Percentiles rank a stretch among this genome's conserved stretches.
These are phyloP conservation scores for Dryomyza anilis DNA, from an alignment of 2,888 invertebrate genomes.

Conservation along the genomic window DNA sequence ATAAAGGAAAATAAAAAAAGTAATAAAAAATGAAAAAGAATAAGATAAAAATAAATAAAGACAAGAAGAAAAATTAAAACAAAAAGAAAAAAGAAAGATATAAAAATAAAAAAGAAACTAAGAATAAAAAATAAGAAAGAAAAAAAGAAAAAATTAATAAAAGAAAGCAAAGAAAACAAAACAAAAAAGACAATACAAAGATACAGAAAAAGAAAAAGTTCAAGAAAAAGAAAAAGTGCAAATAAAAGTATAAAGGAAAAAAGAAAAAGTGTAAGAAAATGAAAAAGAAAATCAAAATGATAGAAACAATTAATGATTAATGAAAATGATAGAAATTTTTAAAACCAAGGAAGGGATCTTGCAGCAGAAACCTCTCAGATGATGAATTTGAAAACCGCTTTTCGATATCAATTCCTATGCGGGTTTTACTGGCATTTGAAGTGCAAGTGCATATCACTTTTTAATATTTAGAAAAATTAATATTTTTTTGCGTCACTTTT, in stretches of 20 bases:
- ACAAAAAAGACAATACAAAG: not conserved
- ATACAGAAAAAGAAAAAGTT: not conserved
- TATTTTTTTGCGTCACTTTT: too few relatives aligned
- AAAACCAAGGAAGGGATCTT: too few relatives aligned
- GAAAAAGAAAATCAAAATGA: not conserved
- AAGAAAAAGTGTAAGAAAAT: not conserved
- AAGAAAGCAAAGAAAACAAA: conserved; percentile 1
- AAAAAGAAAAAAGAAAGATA: not conserved
- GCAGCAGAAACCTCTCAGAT: too few relatives aligned
- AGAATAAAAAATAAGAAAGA: not conserved
- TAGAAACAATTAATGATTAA: too few relatives aligned
- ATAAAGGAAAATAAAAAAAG: not conserved
- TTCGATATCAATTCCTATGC: too few relatives aligned
- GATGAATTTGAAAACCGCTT: too few relatives aligned
- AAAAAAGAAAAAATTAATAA: not conserved
- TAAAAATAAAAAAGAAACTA: not conserved
- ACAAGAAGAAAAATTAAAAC: not conserved
- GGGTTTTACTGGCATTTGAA: too few relatives aligned
- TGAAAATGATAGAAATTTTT: too few relatives aligned
- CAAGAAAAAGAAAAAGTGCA: not conserved
- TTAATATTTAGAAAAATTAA: too few relatives aligned
- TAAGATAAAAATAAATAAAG: conserved; percentile 12
- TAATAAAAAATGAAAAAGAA: not conserved
- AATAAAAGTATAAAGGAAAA: not conserved
- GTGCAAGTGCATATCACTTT: too few relatives aligned